Evolutionary conservation across 64 coral and sea anemone species (phyloP).

Genomic region (Acropora yongei): DNA sequence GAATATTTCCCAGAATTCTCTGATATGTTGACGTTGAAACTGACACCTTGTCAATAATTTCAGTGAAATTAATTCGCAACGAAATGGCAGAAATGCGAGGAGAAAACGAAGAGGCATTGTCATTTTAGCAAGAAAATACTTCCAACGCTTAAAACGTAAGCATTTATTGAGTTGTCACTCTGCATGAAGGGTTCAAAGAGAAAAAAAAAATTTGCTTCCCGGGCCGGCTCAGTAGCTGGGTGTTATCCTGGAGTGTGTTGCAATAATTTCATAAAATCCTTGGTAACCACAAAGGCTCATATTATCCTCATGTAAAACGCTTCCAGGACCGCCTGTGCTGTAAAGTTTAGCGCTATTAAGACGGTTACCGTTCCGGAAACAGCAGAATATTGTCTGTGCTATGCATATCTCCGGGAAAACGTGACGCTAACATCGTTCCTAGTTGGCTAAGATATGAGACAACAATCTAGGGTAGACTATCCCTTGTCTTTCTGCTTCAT

Average conservation of each 20-base stretch:
- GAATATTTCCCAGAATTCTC: slow-evolving; percentile 22
- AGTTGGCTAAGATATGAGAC: background rate
- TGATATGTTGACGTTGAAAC: background rate
- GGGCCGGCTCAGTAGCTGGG: too few relatives aligned
- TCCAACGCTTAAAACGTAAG: background rate
- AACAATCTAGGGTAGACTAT: background rate
- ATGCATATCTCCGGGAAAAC: background rate
- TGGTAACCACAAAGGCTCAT: background rate
- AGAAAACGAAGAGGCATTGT: background rate
- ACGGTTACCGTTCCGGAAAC: background rate
- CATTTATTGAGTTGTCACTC: background rate
- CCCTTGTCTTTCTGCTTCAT: background rate
- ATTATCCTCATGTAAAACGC: background rate
- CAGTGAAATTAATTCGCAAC: background rate
- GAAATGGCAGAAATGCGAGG: background rate
- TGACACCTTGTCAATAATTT: background rate
- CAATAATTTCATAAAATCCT: too few relatives aligned
- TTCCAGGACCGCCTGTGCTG: background rate
- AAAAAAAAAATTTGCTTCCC: background rate
- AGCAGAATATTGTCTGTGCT: background rate
- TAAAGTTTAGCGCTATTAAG: background rate
- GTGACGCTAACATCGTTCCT: background rate
- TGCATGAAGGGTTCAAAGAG: background rate
- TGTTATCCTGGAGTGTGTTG: too few relatives aligned
- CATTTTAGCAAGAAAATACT: background rate